Percentiles rank a stretch among this genome's conserved stretches.
Conservation (phyloP, 2,113 vertebrate genomes). For the Neofelis nebulosa region DNA sequence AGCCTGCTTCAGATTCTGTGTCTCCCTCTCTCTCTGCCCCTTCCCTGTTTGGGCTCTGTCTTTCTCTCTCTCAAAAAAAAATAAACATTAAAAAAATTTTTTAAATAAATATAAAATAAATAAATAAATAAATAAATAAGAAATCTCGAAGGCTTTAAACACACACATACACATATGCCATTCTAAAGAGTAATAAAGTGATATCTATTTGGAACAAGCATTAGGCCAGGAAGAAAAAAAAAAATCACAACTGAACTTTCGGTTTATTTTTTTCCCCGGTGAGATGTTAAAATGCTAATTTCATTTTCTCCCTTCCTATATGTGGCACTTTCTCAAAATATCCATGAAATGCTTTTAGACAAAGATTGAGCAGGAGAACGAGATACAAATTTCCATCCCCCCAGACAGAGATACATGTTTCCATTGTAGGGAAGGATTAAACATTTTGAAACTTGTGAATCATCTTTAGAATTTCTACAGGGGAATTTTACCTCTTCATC, state of each 20-base stretch:
- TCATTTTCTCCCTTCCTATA: conserved; percentile 50
- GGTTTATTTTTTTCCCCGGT: background rate
- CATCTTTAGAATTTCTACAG: conserved; percentile 60
- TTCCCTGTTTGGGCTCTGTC: too few relatives aligned
- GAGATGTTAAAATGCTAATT: conserved; percentile 67
- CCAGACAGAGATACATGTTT: background rate
- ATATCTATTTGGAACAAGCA: conserved; percentile 34
- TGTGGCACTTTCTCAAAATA: conserved; percentile 42
- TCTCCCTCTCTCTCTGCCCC: too few relatives aligned
- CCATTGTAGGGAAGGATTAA: background rate
- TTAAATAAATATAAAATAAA: too few relatives aligned
- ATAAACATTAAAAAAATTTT: too few relatives aligned
- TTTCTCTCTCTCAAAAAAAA: too few relatives aligned
- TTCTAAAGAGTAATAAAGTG: background rate
- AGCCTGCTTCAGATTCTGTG: too few relatives aligned
- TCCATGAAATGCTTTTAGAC: conserved; percentile 48
- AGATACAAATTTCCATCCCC: conserved; percentile 12
- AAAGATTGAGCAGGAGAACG: conserved; percentile 34
- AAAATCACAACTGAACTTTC: conserved; percentile 43
- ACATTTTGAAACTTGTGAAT: conserved; percentile 31
- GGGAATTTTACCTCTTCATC: conserved; percentile 63
- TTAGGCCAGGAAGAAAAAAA: background rate
- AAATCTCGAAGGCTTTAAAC: background rate
- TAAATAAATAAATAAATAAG: background rate
- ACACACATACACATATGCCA: background rate